Evolutionary conservation across 2,888 invertebrate genomes (phyloP).

Genomic region (Coelopa pilipes): DNA sequence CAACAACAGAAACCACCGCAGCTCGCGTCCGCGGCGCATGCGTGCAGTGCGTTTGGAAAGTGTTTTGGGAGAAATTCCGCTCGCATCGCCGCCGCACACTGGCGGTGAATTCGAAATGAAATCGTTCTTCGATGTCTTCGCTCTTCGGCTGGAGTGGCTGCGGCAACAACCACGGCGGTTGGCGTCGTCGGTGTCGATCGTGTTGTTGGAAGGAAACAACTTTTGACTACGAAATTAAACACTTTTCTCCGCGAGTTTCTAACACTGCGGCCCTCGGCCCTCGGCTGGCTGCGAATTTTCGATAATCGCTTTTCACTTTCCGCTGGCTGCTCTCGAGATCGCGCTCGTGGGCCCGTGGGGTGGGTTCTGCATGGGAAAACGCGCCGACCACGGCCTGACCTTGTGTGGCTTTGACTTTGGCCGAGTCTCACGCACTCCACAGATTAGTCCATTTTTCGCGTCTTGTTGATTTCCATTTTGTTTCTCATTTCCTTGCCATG

Average conservation of each 20-base stretch:
- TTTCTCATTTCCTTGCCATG: background rate
- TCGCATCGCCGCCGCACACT: background rate
- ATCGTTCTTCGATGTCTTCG: background rate
- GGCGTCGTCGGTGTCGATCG: too few relatives aligned
- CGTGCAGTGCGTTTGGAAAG: slow-evolving; percentile 34
- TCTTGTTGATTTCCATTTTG: too few relatives aligned
- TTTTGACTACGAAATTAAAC: slow-evolving; percentile 10
- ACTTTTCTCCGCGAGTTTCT: background rate
- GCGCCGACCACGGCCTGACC: slow-evolving; percentile 2
- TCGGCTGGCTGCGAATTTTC: background rate
- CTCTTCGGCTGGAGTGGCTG: too few relatives aligned
- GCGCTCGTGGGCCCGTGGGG: background rate
- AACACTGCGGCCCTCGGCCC: background rate
- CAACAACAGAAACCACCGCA: slow-evolving; percentile 1
- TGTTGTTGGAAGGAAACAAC: background rate
- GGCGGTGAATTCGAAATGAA: slow-evolving; percentile 25
- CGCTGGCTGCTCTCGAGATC: background rate
- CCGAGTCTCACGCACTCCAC: too few relatives aligned
- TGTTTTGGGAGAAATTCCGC: slow-evolving; percentile 28
- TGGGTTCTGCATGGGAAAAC: background rate
- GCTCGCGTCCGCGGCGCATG: slow-evolving; percentile 18
- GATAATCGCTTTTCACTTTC: slow-evolving; percentile 5
- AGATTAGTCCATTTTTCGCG: too few relatives aligned
- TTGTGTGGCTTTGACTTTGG: slow-evolving; percentile 16
- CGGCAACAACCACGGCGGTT: too few relatives aligned